Base-by-base conservation (phyloP, 2,888 invertebrate species). In the Cryptus viduatorius region DNA sequence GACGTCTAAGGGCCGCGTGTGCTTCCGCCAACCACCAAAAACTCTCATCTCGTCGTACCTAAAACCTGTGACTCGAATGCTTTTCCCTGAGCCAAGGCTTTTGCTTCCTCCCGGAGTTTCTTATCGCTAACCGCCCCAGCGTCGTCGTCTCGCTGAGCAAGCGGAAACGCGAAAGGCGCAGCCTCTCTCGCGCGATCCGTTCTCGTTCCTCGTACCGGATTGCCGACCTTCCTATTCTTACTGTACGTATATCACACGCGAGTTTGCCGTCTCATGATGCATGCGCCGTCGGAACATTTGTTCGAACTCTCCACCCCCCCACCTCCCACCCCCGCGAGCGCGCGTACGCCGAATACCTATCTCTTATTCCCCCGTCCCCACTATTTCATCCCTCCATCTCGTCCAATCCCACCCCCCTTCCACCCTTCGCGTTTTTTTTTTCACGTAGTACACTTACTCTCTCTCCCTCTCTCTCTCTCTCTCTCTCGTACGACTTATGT, bases 71-170 rank as follows among this genome's bases (percentile, higher is more conserved):
- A 16, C 59, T 59, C 48, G 72, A 77, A 59, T 80, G 79, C 67
- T 77, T 80, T 80, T 31, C 61, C 61, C 64, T 69, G 46, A 76
- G 71, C 76, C 37, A 84, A 37, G 37, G 80, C 83, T 80, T 80
- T 80, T 72, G 80, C 83, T 72, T 80, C 68, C 79, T 75, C 72
- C 61, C 59, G 53, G 69, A 65, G 67, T 84, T 80, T 84, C 83
- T 84, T 83, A 75, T 83, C 83, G 75, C 53, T 56, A 31, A 75
- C 29, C 37, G 64, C 76, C 71, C 59, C 77, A 64, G 71, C 79
- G 4, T 76, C 77, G 71, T 77, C 46, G 72, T 78, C 69, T 31
- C 72, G 84, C 84, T 84, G 80, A 84, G 83, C 83, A 80, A 84
- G 83, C 83, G 80, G 80, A 84, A 84, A 84, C 80, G 80, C 37